Evolutionary conservation across 2,797 vertebrate genomes (phyloP), one percentile per base, ranked within the genome.

Genomic region (Eulemur rubriventer): DNA sequence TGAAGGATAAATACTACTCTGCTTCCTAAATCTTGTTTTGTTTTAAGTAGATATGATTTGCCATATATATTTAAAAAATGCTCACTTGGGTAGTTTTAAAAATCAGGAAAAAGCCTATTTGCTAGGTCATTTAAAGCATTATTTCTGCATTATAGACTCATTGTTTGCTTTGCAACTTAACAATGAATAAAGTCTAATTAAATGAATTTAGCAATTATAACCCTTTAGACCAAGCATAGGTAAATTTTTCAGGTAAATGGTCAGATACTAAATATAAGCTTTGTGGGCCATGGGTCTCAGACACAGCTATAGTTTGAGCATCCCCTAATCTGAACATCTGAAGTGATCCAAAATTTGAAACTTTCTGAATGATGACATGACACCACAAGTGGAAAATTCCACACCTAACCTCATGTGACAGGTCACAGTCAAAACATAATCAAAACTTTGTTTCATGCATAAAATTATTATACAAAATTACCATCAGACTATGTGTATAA

Each of bases 41-140:
- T 70, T 93, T 92, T 88, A 33, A 95, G 50, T 92, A 96, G 43
- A 78, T 93, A 72, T 20, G n/a, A 55, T 94, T 95, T 93, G 38
- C 52, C 20, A 50, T 72, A 61, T 91, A 38, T 67, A 67, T 67
- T 69, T 80, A 4, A 2, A 1, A 50, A 41, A 78, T 85, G 24
- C 22, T 94, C 59, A 86, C 41, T 93, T 95, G 67, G 35, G 22
- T 94, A 78, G 55, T 96, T 94, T 84, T 90, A 83, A 95, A 93
- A 92, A 76, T 96, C 78, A 81, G 38, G 30, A 95, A 96, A 94
- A 96, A 97, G 43, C 41, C 67, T 24, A 85, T 86, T 95, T 96
- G 59, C 73, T 88, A 84, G 65, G 65, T 67, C 73, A 90, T 69
- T 59, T 86, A 89, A 95, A 91, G 43, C 85, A 82, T 92, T 89